Percentiles rank a stretch among this genome's conserved stretches.
phyloP scores from a whole-genome alignment of 2,888 invertebrate species.

The Parnassius apollo region DNA sequence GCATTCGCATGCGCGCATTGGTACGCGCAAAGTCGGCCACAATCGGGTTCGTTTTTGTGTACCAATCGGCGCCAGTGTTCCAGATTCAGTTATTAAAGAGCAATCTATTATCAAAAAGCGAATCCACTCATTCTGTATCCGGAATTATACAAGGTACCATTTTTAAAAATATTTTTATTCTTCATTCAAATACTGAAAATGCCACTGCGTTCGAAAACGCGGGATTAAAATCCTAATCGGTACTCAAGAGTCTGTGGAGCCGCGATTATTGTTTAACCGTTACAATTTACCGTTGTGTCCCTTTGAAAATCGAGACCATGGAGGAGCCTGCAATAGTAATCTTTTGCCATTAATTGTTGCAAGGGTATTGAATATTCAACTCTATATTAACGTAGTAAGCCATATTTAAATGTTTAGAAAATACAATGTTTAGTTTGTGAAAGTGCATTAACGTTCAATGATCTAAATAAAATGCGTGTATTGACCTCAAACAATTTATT shows the following conservation, averaged over 20 bases:
- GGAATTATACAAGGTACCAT: slow-evolving; percentile 1
- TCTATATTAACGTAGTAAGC: slow-evolving; percentile 23
- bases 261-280: slow-evolving; percentile 43
- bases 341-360: slow-evolving; percentile 32
- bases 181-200: slow-evolving; percentile 1
- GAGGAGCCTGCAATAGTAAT: slow-evolving; percentile 36
- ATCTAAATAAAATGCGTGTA: slow-evolving; percentile 40
- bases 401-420: not conserved
- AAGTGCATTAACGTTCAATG: slow-evolving; percentile 32
- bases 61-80: slow-evolving; percentile 10
- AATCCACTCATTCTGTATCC: not conserved
- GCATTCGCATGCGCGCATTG: slow-evolving; percentile 43
- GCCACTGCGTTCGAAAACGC: slow-evolving; percentile 6
- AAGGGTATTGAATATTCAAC: slow-evolving; percentile 16
- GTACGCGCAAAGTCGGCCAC: slow-evolving; percentile 29
- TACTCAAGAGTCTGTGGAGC: slow-evolving; percentile 16
- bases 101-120: not conserved
- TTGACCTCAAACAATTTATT: slow-evolving; percentile 35
- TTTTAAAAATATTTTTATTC: not conserved
- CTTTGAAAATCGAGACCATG: slow-evolving; percentile 60
- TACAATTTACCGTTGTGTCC: slow-evolving; percentile 69
- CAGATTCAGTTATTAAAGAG: not conserved
- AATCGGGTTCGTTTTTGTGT: slow-evolving; percentile 22
- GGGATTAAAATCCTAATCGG: slow-evolving; percentile 5
- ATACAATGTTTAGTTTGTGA: not conserved